Evolutionary conservation across 2,113 vertebrate species (phyloP).

Genomic region (Scartelaos histophorus): DNA sequence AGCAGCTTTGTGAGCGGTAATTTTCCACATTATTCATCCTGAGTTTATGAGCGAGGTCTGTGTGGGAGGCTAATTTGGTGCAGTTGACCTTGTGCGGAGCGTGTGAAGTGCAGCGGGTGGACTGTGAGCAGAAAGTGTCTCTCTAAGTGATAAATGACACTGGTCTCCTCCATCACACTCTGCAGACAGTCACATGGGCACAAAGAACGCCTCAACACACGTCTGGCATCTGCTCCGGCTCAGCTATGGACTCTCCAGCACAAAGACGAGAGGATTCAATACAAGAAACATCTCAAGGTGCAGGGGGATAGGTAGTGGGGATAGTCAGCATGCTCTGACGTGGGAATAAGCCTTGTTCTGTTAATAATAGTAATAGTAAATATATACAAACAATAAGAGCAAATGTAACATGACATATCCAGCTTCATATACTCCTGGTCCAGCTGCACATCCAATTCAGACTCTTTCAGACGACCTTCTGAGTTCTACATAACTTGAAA

Average conservation of each 20-base stretch:
- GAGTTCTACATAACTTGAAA: no score
- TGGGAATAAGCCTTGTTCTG: neutral
- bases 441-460: no score
- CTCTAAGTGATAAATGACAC: slow-evolving; percentile 30
- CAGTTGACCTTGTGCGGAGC: slow-evolving; percentile 44
- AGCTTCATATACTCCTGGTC: no score
- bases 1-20: slow-evolving; percentile 1
- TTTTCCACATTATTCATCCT: slow-evolving; percentile 17
- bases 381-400: no score
- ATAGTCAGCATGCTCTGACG: neutral
- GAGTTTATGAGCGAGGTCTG: slow-evolving; percentile 36
- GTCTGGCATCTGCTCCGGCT: neutral
- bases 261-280: neutral
- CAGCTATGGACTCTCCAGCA: neutral
- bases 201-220: slow-evolving; percentile 8
- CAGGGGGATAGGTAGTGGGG: neutral
- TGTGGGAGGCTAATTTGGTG: slow-evolving; percentile 34
- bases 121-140: slow-evolving; percentile 18
- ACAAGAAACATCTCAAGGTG: neutral
- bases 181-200: slow-evolving; percentile 21
- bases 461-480: no score
- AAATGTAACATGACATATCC: no score
- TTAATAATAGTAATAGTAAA: neutral
- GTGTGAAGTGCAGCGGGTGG: slow-evolving; percentile 33
- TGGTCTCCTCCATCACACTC: neutral